These are phyloP conservation scores for Beris chalybata DNA, from an alignment of 2,888 invertebrate genomes.

Conservation along the genomic window DNA sequence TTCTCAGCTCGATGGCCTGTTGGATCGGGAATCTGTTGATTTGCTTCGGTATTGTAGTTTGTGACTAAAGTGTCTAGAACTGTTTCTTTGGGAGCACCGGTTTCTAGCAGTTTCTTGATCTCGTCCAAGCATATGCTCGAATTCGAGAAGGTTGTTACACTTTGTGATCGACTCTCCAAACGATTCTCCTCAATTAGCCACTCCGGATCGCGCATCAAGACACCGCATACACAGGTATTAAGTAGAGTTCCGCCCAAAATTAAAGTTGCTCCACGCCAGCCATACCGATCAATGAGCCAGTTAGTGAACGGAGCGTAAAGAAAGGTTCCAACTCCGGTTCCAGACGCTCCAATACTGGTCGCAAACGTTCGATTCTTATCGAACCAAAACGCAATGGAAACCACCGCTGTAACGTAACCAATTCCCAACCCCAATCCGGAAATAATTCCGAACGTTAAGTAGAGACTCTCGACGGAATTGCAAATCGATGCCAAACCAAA, in stretches of 20 bases:
- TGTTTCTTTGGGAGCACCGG: conserved; percentile 60
- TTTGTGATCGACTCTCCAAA: conserved; percentile 55
- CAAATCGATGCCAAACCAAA: conserved; percentile 75
- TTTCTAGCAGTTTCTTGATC: conserved; percentile 70
- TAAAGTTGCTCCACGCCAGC: conserved; percentile 83
- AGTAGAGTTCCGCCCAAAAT: conserved; percentile 82
- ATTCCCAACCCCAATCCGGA: conserved; percentile 82
- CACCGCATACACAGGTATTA: conserved; percentile 83
- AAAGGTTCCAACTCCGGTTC: conserved; percentile 87
- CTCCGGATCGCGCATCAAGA: conserved; percentile 85
- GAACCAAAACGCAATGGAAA: conserved; percentile 91
- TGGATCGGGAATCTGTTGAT: conserved; percentile 54
- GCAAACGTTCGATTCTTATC: conserved; percentile 85
- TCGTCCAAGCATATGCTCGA: conserved; percentile 56
- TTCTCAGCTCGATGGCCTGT: conserved; percentile 46
- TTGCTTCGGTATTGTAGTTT: conserved; percentile 56
- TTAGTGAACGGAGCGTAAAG: conserved; percentile 84
- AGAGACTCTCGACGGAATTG: conserved; percentile 74
- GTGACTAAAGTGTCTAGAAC: conserved; percentile 55
- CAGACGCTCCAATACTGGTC: conserved; percentile 84
- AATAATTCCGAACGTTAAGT: conserved; percentile 82
- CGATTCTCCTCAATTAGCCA: conserved; percentile 63
- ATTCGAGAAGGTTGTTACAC: conserved; percentile 56
- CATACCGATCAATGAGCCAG: conserved; percentile 71
- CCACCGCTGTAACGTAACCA: conserved; percentile 87